These are phyloP conservation scores for Tethya wilhelma DNA, from an alignment of 37 sponge, comb jelly and placozoan genomes.

Conservation along the genomic window DNA sequence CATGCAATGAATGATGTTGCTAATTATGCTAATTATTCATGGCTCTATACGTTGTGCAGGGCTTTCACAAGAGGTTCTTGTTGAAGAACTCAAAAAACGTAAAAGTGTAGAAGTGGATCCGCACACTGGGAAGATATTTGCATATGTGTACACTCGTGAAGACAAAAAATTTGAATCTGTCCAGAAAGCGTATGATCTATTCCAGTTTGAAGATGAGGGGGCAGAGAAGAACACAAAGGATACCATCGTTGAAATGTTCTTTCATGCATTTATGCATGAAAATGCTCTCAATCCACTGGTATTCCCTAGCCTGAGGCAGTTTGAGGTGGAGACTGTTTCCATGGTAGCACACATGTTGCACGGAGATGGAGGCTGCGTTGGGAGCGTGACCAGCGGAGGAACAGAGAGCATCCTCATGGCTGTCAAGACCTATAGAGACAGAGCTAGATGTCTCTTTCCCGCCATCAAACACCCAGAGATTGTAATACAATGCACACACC, in stretches of 20 bases:
- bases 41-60: constrained; percentile 25
- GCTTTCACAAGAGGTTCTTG: constrained; percentile 30
- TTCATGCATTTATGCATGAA: constrained; percentile 77
- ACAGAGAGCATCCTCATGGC: constrained; percentile 95
- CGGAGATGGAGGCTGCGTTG: constrained; percentile 55
- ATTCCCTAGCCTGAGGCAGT: constrained; percentile 74
- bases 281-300: constrained; percentile 89
- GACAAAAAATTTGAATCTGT: constrained; percentile 28
- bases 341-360: constrained; percentile 79
- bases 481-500: constrained; percentile 9
- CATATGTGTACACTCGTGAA: constrained; percentile 71
- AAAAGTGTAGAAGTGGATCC: constrained; percentile 69
- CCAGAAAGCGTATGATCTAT: constrained; percentile 51
- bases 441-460: constrained; percentile 70
- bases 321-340: constrained; percentile 84
- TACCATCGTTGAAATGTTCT: constrained; percentile 62
- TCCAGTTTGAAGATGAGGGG: constrained; percentile 26
- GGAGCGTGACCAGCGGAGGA: constrained; percentile 84
- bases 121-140: constrained; percentile 73
- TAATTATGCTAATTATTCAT: neutral
- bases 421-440: constrained; percentile 87
- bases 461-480: constrained; percentile 86
- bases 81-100: constrained; percentile 49
- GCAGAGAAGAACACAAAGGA: constrained; percentile 4
- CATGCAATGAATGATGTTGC: no score